Percentiles rank a stretch among this genome's conserved stretches.
Conservation (phyloP, 2,113 vertebrate species). For the Desmodus rotundus region DNA sequence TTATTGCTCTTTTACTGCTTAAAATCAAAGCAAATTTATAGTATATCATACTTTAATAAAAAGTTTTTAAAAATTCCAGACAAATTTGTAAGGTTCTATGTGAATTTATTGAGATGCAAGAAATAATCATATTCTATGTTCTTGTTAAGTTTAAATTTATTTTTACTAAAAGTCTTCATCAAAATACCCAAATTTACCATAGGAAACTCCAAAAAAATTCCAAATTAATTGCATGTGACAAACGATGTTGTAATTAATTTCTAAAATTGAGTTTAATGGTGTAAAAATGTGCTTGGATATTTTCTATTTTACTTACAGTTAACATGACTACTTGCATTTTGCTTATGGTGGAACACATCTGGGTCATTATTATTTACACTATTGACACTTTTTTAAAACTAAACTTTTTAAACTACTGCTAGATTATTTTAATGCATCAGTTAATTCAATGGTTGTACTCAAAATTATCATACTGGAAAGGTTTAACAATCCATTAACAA, state of each 20-base stretch:
- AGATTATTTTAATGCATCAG: not conserved
- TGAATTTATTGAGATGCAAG: not conserved
- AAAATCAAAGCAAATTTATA: not conserved
- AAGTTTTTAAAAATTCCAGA: not conserved
- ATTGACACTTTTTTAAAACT: not conserved
- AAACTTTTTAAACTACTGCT: not conserved
- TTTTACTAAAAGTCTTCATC: not conserved
- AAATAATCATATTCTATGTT: not conserved
- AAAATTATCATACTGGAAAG: not conserved
- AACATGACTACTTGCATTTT: not conserved
- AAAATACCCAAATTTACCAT: not conserved
- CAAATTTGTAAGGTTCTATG: not conserved
- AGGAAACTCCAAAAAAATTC: not conserved
- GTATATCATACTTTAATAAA: not conserved
- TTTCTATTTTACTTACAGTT: not conserved
- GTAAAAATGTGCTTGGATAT: not conserved
- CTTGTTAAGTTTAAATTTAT: slow-evolving; percentile 1
- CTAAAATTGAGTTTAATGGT: not conserved
- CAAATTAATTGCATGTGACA: not conserved
- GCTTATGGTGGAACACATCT: not conserved
- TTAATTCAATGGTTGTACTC: not conserved
- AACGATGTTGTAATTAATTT: not conserved
- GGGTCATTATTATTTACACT: not conserved
- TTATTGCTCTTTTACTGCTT: not conserved
- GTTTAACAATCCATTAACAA: not conserved